Percentiles rank a stretch among this genome's conserved stretches.
Evolutionary conservation across 1,140 invertebrate species (phyloP).

Genomic region (Mesaphorura yosii): DNA sequence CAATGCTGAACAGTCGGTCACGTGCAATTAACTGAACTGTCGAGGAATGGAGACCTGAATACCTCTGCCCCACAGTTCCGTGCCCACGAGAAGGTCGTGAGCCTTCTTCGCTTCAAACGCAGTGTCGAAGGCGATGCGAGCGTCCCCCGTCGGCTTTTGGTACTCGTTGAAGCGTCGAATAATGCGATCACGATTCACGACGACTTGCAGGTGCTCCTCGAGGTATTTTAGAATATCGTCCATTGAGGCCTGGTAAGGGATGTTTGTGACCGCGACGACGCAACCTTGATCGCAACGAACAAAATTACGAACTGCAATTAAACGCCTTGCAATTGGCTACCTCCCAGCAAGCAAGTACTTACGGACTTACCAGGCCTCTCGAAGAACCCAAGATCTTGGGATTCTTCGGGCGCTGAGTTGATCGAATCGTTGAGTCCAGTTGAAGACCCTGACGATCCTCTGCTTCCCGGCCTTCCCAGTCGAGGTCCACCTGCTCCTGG

Average conservation of each 20-base stretch:
- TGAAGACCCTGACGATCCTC: background rate
- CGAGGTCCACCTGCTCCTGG: background rate
- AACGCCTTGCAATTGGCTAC: background rate
- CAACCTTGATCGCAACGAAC: conserved; percentile 47
- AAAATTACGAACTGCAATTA: background rate
- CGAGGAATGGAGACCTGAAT: conserved; percentile 1
- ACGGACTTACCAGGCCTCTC: conserved; percentile 8
- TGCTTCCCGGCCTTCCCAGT: background rate
- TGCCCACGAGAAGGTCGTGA: conserved; percentile 10
- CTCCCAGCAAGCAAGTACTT: background rate
- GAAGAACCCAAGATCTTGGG: too few species aligned
- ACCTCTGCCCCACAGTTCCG: conserved; percentile 17
- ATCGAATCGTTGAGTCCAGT: conserved; percentile 1
- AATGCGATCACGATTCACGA: conserved; percentile 59
- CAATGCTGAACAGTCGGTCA: too few species aligned
- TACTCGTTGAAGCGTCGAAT: conserved; percentile 70
- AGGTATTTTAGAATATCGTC: conserved; percentile 83
- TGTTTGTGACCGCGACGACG: conserved; percentile 68
- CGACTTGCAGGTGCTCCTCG: conserved; percentile 39
- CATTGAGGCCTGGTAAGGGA: conserved; percentile 70
- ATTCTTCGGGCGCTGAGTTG: too few species aligned
- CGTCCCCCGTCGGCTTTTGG: conserved; percentile 76
- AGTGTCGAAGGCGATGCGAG: conserved; percentile 64
- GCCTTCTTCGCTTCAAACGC: conserved; percentile 36
- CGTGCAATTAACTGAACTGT: background rate